A percentile compares a stretch with the other conserved stretches of the same genome.
Conservation (phyloP, 2,888 invertebrate species). For the Siphlonurus alternatus region DNA sequence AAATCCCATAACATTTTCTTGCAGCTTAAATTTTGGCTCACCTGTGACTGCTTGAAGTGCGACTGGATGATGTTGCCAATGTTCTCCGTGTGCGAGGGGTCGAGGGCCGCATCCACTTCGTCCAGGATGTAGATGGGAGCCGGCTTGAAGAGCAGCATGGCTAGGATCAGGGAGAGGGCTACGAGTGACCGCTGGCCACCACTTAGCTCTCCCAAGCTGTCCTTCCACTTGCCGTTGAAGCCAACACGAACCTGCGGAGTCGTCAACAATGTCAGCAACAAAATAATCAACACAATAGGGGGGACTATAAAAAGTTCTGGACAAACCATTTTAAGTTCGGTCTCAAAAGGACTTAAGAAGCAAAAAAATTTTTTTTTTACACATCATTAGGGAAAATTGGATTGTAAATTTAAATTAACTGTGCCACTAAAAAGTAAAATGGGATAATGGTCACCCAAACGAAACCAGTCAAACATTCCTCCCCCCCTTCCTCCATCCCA, state of each 20-base stretch:
- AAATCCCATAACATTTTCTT: too few relatives aligned
- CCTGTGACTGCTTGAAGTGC: slow-evolving; percentile 79
- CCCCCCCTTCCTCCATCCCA: too few relatives aligned
- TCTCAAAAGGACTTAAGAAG: too few relatives aligned
- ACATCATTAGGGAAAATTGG: too few relatives aligned
- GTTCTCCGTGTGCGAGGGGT: slow-evolving; percentile 96
- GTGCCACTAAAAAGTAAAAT: too few relatives aligned
- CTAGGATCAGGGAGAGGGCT: slow-evolving; percentile 86
- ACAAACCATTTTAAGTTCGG: background rate
- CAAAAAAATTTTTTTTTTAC: too few relatives aligned
- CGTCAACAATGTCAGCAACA: background rate
- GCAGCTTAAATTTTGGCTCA: too few relatives aligned
- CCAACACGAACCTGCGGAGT: slow-evolving; percentile 52
- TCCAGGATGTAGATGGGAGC: slow-evolving; percentile 97
- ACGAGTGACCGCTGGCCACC: slow-evolving; percentile 95
- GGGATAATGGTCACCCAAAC: too few relatives aligned
- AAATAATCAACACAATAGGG: background rate
- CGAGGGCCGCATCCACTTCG: slow-evolving; percentile 96
- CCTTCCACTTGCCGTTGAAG: slow-evolving; percentile 90
- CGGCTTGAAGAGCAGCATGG: slow-evolving; percentile 92
- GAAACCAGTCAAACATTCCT: too few relatives aligned
- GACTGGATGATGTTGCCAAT: slow-evolving; percentile 87
- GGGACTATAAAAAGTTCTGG: background rate
- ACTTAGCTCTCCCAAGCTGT: slow-evolving; percentile 84
- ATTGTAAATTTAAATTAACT: too few relatives aligned